Percentiles rank a stretch among this genome's conserved stretches.
Conservation (phyloP, 1,140 invertebrate species). For the Drosophila asahinai region DNA sequence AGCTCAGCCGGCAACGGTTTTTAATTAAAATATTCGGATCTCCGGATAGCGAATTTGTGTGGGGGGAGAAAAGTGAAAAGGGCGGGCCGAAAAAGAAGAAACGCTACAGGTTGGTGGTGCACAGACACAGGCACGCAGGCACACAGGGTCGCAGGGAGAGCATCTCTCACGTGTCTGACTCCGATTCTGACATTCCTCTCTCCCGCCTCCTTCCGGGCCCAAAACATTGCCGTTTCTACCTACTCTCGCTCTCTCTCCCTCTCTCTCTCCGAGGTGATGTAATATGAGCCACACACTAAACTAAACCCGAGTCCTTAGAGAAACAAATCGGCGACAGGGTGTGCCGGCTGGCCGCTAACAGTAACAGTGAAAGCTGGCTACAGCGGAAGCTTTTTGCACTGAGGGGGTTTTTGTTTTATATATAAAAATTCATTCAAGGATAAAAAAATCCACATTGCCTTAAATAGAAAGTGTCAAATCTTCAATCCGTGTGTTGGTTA, state of each 20-base stretch:
- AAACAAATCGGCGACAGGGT: conserved; percentile 49
- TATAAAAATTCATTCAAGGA: no score
- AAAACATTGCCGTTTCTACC: conserved; percentile 21
- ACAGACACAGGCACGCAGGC: conserved; percentile 15
- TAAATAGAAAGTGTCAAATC: no score
- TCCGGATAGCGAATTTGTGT: conserved; percentile 4
- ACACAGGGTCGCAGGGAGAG: background rate
- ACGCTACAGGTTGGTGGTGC: conserved; percentile 67
- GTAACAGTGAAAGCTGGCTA: background rate
- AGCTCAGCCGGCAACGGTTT: conserved; percentile 22
- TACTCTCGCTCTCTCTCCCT: conserved; percentile 23
- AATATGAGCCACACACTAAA: conserved; percentile 39
- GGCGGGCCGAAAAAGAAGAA: conserved; percentile 35
- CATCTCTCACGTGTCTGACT: conserved; percentile 35
- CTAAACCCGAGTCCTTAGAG: conserved; percentile 52
- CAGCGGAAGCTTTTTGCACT: background rate
- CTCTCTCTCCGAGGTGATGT: conserved; percentile 56
- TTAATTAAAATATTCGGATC: background rate
- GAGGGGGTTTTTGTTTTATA: background rate
- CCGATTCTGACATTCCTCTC: conserved; percentile 28
- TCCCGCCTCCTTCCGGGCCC: conserved; percentile 22
- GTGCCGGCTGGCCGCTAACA: background rate
- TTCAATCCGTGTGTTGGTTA: no score
- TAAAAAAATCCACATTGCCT: no score
- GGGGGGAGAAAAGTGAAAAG: conserved; percentile 17